phyloP scores from a whole-genome alignment of 2,797 vertebrate genomes.

The Setipinna tenuifilis region DNA sequence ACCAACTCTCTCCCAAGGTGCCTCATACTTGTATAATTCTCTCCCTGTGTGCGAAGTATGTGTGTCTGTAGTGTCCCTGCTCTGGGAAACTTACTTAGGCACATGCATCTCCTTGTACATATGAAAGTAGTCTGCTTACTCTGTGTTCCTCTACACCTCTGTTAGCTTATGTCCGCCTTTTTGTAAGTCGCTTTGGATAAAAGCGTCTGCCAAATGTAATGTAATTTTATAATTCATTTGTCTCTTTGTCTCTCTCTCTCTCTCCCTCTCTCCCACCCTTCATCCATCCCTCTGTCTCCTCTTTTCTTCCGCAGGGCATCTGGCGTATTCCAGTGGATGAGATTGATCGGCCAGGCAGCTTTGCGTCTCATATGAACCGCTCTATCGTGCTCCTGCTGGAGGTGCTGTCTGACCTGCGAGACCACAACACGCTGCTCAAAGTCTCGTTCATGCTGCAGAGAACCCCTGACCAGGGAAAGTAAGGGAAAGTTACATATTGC shows the following conservation, averaged over 20 bases:
- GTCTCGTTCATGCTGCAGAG: conserved; percentile 98
- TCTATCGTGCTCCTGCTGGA: conserved; percentile 94
- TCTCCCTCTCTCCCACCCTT: conserved; percentile 23
- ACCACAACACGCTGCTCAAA: conserved; percentile 93
- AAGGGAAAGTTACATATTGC: conserved; percentile 60
- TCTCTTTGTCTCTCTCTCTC: not conserved
- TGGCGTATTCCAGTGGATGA: conserved; percentile 99
- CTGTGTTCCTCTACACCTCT: too few relatives aligned
- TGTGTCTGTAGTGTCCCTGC: too few relatives aligned
- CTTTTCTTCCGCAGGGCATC: conserved; percentile 84
- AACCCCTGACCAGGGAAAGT: conserved; percentile 99
- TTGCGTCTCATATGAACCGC: conserved; percentile 99
- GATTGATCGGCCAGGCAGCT: conserved; percentile 98
- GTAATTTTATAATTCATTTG: not conserved
- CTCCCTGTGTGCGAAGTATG: too few relatives aligned
- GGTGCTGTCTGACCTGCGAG: conserved; percentile 91
- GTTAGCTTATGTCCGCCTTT: too few relatives aligned
- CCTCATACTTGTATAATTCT: too few relatives aligned
- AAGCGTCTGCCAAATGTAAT: too few relatives aligned
- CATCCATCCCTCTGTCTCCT: not conserved
- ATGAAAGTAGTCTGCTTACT: too few relatives aligned
- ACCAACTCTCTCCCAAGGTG: too few relatives aligned
- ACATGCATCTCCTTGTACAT: too few relatives aligned
- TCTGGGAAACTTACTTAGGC: too few relatives aligned
- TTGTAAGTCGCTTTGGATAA: too few relatives aligned